Base-by-base conservation (phyloP, 1,140 invertebrate species). In the Charaxes varanes region DNA sequence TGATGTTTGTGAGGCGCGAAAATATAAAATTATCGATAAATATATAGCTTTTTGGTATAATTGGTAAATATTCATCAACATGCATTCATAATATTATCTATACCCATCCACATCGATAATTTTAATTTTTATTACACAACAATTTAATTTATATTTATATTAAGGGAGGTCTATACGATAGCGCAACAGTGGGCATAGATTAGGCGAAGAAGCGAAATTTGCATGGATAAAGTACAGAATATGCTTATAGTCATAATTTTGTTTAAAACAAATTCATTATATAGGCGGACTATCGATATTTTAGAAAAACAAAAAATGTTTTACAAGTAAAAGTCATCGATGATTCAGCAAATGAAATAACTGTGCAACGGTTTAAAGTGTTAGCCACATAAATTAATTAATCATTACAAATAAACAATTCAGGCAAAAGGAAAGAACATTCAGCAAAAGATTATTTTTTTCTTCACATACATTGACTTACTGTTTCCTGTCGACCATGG, bases 401-500 rank as follows among this genome's bases (percentile, higher is more conserved):
- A 69, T 59, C 33, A 61, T 37, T 32, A 45, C 18, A 32, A 37
- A 62, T 34, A 57, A 63, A 62, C 59, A 63, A 37, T 53, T 66
- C 66, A 82, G 72, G 73, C 74, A 76, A 70, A 73, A 67, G 54
- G 33, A 62, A 68, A 62, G 23, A 56, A 64, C 52, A 70, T 62
- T 60, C 63, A 64, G 51, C 60, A 48, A 41, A 50, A 56, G 50
- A 61, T 54, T 62, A 60, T 51, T 56, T n/a, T n/a, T 44, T 45
- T 62, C 62, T 63, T 62, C 61, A 82, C 78, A 82, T 82, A 81
- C 74, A 72, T 76, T 81, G 76, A 90, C 89, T 90, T 90, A 90
- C 89, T 88, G 87, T 87, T 90, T 90, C 89, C 89, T 90, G 88
- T 71, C 78, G 73, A 66, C 50, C 56, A 70, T 59, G 74, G 76